Percentiles rank a stretch among this genome's conserved stretches.
Evolutionary conservation across 2,113 vertebrate species (phyloP).

Genomic region (Prietella phreatophila): DNA sequence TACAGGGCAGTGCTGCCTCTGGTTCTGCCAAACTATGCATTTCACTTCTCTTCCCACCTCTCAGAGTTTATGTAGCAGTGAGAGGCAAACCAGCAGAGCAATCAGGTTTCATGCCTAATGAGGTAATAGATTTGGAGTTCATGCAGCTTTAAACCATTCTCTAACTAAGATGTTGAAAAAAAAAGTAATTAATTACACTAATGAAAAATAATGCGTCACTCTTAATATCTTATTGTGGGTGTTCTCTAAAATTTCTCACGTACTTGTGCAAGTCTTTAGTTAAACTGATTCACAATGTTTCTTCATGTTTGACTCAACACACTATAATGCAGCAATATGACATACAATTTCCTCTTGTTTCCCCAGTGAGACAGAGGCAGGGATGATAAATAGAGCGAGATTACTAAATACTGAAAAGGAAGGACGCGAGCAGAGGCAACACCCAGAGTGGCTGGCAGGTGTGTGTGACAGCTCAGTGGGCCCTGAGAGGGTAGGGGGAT

Average conservation of each 20-base stretch:
- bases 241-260: background rate
- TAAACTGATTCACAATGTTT: background rate
- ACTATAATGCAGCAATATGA: background rate
- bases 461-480: constrained; percentile 55
- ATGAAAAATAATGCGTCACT: background rate
- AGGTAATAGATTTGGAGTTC: constrained; percentile 13
- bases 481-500: constrained; percentile 44
- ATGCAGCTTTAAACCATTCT: constrained; percentile 5
- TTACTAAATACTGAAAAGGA: constrained; percentile 37
- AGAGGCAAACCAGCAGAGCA: constrained; percentile 24
- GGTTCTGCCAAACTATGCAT: constrained; percentile 1
- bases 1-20: background rate
- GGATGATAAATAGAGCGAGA: constrained; percentile 20
- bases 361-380: background rate
- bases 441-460: constrained; percentile 49
- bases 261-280: background rate
- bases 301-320: constrained; percentile 4
- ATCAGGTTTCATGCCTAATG: constrained; percentile 26
- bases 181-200: background rate
- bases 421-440: constrained; percentile 38
- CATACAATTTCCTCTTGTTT: constrained; percentile 11
- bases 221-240: background rate
- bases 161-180: background rate
- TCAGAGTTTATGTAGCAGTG: background rate
- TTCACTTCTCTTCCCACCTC: constrained; percentile 11